These are phyloP conservation scores for Hemiprocne comata DNA, from an alignment of 2,113 vertebrate species.

Conservation along the genomic window DNA sequence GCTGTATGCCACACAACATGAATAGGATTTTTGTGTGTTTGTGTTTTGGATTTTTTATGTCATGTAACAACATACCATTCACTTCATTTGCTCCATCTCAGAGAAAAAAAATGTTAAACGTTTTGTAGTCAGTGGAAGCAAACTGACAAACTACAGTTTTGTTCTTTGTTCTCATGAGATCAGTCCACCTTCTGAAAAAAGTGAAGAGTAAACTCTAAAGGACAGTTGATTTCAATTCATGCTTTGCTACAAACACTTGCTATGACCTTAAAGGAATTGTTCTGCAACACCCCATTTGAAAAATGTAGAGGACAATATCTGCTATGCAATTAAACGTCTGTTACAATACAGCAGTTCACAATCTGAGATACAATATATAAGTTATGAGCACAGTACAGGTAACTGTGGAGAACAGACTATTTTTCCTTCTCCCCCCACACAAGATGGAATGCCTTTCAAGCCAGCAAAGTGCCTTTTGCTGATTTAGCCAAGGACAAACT, in stretches of 20 bases:
- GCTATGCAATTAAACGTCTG: neutral
- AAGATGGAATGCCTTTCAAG: too few species aligned
- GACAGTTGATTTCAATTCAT: neutral
- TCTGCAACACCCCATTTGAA: neutral
- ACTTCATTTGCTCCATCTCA: neutral
- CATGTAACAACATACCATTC: neutral
- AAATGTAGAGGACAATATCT: neutral
- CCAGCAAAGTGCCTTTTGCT: too few species aligned
- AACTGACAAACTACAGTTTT: neutral
- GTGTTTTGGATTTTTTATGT: neutral
- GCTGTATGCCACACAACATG: neutral
- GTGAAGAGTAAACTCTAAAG: neutral
- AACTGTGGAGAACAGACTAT: too few species aligned
- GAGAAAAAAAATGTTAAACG: accelerated
- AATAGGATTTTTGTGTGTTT: neutral
- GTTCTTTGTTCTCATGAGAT: neutral
- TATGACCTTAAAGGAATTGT: neutral
- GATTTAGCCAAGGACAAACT: too few species aligned
- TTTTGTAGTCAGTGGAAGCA: neutral
- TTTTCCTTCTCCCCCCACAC: too few species aligned
- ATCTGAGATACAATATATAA: neutral
- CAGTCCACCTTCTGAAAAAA: neutral
- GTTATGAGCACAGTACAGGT: neutral
- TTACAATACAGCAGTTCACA: accelerated
- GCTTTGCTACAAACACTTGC: neutral